A percentile compares a stretch with the other conserved stretches of the same genome.
Conservation (phyloP, 2,888 invertebrate genomes). For the Mimachlamys varia region DNA sequence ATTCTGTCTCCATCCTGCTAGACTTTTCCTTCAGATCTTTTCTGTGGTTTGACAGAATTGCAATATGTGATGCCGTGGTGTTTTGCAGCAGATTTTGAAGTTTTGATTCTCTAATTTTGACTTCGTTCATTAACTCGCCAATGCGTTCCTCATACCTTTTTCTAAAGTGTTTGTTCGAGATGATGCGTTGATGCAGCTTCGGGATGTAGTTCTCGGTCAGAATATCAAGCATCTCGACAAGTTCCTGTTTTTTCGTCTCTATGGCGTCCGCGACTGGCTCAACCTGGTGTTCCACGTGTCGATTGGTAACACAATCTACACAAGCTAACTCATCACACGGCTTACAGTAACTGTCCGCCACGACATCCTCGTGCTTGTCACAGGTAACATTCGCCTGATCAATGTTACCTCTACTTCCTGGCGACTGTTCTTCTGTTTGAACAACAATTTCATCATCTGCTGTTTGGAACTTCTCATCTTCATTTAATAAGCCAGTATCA, state of each 20-base stretch:
- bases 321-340: neutral
- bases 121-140: neutral
- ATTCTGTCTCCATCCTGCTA: neutral
- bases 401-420: neutral
- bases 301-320: neutral
- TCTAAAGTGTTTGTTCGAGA: neutral
- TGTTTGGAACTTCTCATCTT: neutral
- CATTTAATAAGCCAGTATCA: neutral
- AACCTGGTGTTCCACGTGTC: neutral
- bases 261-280: neutral
- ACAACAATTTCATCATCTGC: neutral
- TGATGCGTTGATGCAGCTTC: neutral
- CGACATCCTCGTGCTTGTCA: neutral
- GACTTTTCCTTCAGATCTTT: neutral
- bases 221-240: neutral
- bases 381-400: neutral
- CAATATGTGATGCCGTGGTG: neutral
- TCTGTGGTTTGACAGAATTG: neutral
- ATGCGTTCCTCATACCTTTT: neutral
- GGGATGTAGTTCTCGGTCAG: slow-evolving; percentile 9
- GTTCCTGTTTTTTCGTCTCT: slow-evolving; percentile 24
- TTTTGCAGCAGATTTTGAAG: neutral
- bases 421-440: neutral
- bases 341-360: neutral
- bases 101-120: neutral